A percentile compares a stretch with the other conserved stretches of the same genome.
Evolutionary conservation across 2,797 vertebrate genomes (phyloP).

Genomic region (Okamejei kenojei): DNA sequence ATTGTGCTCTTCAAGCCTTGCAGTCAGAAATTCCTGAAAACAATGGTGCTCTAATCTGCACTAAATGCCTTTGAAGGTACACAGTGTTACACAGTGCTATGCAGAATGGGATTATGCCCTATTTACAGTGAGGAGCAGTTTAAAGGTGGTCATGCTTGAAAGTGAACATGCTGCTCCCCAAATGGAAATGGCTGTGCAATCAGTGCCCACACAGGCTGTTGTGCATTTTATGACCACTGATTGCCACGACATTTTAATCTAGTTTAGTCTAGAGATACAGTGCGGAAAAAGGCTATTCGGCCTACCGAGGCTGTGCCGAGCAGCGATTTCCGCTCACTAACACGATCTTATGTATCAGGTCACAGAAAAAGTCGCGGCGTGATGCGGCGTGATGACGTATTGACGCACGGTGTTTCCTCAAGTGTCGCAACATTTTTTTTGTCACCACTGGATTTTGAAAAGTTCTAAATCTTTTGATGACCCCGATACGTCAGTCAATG

Average conservation of each 20-base stretch:
- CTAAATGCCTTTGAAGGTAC: constrained; percentile 35
- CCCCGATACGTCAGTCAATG: too few species aligned
- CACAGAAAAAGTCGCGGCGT: too few species aligned
- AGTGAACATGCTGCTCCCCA: background rate
- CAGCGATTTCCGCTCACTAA: too few species aligned
- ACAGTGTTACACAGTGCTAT: constrained; percentile 23
- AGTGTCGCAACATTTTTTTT: too few species aligned
- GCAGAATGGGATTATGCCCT: constrained; percentile 28
- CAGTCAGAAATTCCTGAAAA: constrained; percentile 38
- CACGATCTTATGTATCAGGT: too few species aligned
- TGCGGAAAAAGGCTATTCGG: too few species aligned
- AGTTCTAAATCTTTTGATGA: too few species aligned
- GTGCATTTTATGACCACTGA: background rate
- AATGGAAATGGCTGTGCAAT: background rate
- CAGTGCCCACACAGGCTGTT: background rate
- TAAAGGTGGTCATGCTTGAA: constrained; percentile 30
- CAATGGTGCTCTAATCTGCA: constrained; percentile 24
- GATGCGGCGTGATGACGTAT: too few species aligned
- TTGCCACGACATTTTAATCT: background rate
- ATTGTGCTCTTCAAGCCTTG: constrained; percentile 13
- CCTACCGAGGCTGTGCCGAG: too few species aligned
- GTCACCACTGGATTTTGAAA: too few species aligned
- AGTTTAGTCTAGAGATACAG: too few species aligned
- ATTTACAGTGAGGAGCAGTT: constrained; percentile 17
- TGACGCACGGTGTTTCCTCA: too few species aligned